Conservation (phyloP, 2,797 vertebrate species). For the Labroides dimidiatus region DNA sequence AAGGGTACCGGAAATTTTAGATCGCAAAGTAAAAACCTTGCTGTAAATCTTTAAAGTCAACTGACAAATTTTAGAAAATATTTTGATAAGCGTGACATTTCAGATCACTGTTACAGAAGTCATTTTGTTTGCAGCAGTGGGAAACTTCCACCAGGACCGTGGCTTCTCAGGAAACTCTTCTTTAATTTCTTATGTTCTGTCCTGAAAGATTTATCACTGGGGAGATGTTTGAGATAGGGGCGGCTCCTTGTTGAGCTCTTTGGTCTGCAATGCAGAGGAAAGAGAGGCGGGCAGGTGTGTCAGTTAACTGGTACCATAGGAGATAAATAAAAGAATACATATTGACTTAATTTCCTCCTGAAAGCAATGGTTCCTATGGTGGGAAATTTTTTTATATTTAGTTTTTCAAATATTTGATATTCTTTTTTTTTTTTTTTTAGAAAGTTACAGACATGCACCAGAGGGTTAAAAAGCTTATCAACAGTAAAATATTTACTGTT, state of each 20-base stretch:
- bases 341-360: too few species aligned
- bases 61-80: background rate
- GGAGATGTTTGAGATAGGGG: slow-evolving; percentile 15
- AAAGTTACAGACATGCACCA: too few species aligned
- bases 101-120: background rate
- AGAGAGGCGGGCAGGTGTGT: background rate
- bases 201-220: slow-evolving; percentile 25
- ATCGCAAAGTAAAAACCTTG: slow-evolving; percentile 15
- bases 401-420: too few species aligned
- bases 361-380: too few species aligned
- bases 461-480: too few species aligned
- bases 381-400: too few species aligned
- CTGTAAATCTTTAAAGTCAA: slow-evolving; percentile 1
- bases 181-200: slow-evolving; percentile 24
- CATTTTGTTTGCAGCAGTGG: background rate
- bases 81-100: background rate
- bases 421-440: too few species aligned
- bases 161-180: background rate
- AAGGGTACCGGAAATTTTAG: slow-evolving; percentile 1
- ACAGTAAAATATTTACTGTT: too few species aligned
- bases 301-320: background rate
- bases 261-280: background rate
- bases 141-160: background rate
- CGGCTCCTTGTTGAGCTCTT: background rate
- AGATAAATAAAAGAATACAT: too few species aligned